Conservation (phyloP, 2,888 invertebrate genomes). For the Geophilus truncorum region DNA sequence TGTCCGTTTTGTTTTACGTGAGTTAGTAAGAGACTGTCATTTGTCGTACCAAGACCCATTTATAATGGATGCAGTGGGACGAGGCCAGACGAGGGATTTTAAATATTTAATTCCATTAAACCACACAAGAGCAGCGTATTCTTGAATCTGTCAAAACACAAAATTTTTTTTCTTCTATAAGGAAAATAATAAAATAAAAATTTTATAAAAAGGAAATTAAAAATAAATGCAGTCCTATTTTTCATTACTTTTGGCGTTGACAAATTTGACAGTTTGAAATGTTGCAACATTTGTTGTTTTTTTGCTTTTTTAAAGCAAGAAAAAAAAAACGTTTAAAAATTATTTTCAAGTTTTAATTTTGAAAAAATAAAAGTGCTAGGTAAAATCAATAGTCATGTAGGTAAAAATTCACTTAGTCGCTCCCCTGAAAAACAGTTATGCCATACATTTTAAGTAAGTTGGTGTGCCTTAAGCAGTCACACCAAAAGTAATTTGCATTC, state of each 20-base stretch:
- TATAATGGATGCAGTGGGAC: background rate
- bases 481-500: background rate
- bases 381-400: background rate
- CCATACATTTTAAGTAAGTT: slow-evolving; percentile 10
- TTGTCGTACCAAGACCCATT: background rate
- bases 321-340: background rate
- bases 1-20: background rate
- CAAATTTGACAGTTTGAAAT: slow-evolving; percentile 21
- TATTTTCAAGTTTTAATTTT: background rate
- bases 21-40: background rate
- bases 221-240: background rate
- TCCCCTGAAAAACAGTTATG: background rate
- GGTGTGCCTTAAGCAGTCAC: background rate
- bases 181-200: background rate
- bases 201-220: background rate
- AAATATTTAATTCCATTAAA: slow-evolving; percentile 3
- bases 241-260: background rate
- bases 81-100: background rate
- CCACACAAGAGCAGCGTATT: background rate
- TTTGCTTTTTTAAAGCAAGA: background rate
- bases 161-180: background rate
- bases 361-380: background rate
- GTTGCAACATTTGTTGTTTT: background rate
- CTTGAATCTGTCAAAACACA: background rate
- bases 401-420: background rate